Conservation (phyloP, 2,888 invertebrate species). For the Acleris holmiana region DNA sequence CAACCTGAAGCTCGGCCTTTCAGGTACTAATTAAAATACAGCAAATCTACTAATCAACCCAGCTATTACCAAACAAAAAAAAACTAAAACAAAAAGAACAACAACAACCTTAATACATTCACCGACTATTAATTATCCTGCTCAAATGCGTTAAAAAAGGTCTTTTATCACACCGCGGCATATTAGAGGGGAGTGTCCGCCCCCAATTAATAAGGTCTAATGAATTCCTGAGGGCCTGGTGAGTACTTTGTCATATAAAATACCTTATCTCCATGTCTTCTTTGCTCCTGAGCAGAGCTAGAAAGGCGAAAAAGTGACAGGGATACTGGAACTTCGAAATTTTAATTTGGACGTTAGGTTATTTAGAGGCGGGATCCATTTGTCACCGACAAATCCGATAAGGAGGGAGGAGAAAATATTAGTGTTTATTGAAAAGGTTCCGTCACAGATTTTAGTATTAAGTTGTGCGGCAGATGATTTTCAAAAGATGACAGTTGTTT, state of each 20-base stretch:
- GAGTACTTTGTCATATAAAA: conserved; percentile 6
- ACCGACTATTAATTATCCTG: conserved; percentile 31
- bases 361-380: conserved; percentile 68
- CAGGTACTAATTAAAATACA: too few relatives aligned
- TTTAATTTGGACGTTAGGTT: too few relatives aligned
- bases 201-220: conserved; percentile 76
- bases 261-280: too few relatives aligned
- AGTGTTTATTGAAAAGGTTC: conserved; percentile 5
- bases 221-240: conserved; percentile 55
- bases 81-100: not conserved
- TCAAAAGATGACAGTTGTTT: too few relatives aligned
- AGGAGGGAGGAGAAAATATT: conserved; percentile 49
- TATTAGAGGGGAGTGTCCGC: conserved; percentile 60
- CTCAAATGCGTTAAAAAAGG: conserved; percentile 40
- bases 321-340: too few relatives aligned
- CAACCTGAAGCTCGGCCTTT: too few relatives aligned
- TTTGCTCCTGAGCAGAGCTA: too few relatives aligned
- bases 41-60: not conserved
- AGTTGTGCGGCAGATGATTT: not conserved
- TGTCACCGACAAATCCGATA: conserved; percentile 71
- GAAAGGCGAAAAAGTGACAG: too few relatives aligned
- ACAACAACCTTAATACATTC: conserved; percentile 8
- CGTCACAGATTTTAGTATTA: conserved; percentile 5
- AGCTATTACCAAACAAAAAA: not conserved
- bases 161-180: conserved; percentile 50